Base-by-base conservation (phyloP, 1,140 invertebrate genomes). In the Formica selysi region DNA sequence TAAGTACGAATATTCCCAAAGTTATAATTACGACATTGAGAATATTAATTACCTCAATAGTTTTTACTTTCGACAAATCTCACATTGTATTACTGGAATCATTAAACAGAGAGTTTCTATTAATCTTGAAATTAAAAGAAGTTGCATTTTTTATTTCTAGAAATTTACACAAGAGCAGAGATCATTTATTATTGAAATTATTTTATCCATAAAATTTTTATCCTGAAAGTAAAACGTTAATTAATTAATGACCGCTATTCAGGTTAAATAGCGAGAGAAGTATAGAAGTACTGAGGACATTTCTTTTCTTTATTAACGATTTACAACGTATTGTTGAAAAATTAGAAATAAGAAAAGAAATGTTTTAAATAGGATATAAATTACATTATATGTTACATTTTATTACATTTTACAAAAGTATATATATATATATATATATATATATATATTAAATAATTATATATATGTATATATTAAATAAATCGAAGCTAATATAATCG, bases 301-400 rank as follows among this genome's bases (percentile, higher is more conserved):
- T 29, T 54, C 59, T 88, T 85, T 48, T 36, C 32, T 76, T 67
- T 86, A 81, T 76, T 88, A 81, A 86, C 57, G 65, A 86, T 57
- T 71, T 70, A 61, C 48, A 74, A 68, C 36, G 59, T 64, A 29
- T 74, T 79, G 57, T n/a, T 62, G 22, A 44, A 44, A 44, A 44
- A 44, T 44, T 44, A 44, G 41, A 3, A 44, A 13, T 41, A 44
- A 44, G 16, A n/a, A 22, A 22, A 64, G 3, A 68, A 64, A 67
- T 22, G 11, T 11, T 4, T 19, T 29, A 44, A 22, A n/a, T 54
- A 64, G 26, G 36, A 16, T 51, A 88, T 88, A 89, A 88, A 88
- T 86, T 88, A 89, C 78, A 85, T 48, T 19, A 79, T 89, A 89
- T 89, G 78, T 84, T 89, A 89, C 87, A 89, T 44, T 74, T 79